Conservation (phyloP, 2,888 invertebrate species). For the Gisinianus flammeolus region DNA sequence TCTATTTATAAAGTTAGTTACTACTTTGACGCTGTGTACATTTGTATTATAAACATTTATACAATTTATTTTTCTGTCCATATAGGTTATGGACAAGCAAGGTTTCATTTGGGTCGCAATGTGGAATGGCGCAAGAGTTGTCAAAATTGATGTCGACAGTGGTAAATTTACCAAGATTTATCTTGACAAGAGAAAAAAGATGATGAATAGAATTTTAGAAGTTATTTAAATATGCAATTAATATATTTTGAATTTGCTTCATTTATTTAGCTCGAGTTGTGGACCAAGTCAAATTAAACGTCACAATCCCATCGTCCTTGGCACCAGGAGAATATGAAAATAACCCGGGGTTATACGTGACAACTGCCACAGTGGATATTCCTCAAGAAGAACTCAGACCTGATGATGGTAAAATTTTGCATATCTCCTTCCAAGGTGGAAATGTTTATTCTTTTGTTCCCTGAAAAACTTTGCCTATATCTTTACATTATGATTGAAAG, state of each 20-base stretch:
- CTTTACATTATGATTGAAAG: no score
- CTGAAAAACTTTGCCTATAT: background rate
- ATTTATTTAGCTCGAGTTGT: conserved; percentile 26
- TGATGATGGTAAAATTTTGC: conserved; percentile 34
- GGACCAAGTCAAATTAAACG: conserved; percentile 22
- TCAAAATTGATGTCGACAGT: conserved; percentile 32
- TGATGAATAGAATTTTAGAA: background rate
- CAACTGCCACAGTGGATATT: conserved; percentile 21
- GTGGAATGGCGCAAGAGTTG: conserved; percentile 28
- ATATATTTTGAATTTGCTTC: background rate
- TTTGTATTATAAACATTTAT: no score
- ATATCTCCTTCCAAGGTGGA: conserved; percentile 27
- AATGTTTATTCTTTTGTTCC: conserved; percentile 19
- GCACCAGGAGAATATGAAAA: conserved; percentile 32
- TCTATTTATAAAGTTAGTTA: no score
- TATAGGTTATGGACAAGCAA: conserved; percentile 27
- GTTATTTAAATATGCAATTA: background rate
- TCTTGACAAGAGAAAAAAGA: background rate
- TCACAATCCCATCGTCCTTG: conserved; percentile 29
- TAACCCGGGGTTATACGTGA: conserved; percentile 21
- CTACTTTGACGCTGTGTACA: no score
- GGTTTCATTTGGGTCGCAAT: conserved; percentile 37
- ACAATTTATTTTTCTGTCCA: no score
- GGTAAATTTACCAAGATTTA: no score
- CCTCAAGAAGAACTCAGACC: background rate